Evolutionary conservation across 2,113 vertebrate genomes (phyloP), one percentile per base, ranked within the genome.

Genomic region (Grus americana): DNA sequence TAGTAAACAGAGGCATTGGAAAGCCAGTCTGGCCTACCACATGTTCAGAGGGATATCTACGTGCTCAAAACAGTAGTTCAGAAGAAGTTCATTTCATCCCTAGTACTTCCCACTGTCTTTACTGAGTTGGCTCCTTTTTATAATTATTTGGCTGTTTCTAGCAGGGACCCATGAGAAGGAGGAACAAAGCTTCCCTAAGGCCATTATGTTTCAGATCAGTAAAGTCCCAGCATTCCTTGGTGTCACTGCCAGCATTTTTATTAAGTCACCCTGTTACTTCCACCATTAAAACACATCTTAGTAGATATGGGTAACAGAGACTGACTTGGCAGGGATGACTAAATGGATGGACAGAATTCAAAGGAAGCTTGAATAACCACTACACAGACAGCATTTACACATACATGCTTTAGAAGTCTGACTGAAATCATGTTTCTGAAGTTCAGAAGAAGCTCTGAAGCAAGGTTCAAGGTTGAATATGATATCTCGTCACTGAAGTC

Each of bases 131-230:
- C 29, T 93, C 36, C 49, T 80, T 90, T 92, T 86, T 65, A 44
- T 88, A 95, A 87, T 94, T 92, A 93, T 93, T 94, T 89, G 68
- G 19, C 72, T 88, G 67, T 83, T 93, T 96, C 90, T 86, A 86
- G 24, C 66, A 81, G 24, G 30, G 42, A 86, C 59, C 82, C 86
- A 75, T 72, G 86, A 90, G 71, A 75, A 86, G n/a, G 61, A 87
- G 73, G 73, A 92, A 85, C 65, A 95, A 95, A 94, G 68, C 70
- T 96, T 40, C 40, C 75, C 54, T 93, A 44, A 82, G 40, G 86
- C 86, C 52, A 61, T 81, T 90, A 86, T 75, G 91, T 80, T 92
- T 93, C 61, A 91, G 59, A 91, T 85, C 95, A 90, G 52, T 81
- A 29, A 86, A 92, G 50, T 95, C 88, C 71, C 86, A 58, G 54